Base-by-base conservation (phyloP, 2,113 vertebrate species). In the Laterallus jamaicensis region DNA sequence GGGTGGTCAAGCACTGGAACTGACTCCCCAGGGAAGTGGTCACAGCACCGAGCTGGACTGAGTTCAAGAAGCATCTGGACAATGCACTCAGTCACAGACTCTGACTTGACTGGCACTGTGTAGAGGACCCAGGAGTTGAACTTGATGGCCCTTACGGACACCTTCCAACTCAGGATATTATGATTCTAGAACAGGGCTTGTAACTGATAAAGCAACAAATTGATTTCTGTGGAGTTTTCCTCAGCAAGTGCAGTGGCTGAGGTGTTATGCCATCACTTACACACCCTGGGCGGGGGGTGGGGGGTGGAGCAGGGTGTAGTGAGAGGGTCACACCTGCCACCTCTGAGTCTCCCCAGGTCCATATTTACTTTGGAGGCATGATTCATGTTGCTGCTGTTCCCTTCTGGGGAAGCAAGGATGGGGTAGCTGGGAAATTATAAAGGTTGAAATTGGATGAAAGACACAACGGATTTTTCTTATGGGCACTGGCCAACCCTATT, bases 271-370 rank as follows among this genome's bases (percentile, higher is more conserved):
- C 26, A 15, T 12, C 26, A 20, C 17, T 6, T 12, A 44, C 10
- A 15, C 16, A 31, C 11, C 20, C 21, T 37, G 40, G 31, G 49
- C 76, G 11, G 0, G 0, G 5, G 31, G 35, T 35, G 35, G 35
- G 35, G 35, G 35, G 35, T 35, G 5, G 12, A 74, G 47, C 12
- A 29, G 67, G 32, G 17, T 39, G 6, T 14, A 37, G 50, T 9
- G 52, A 70, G 60, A 32, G 37, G 25, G 21, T 69, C n/a, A n/a
- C 24, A 31, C 5, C 4, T 11, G 5, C 24, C n/a, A 37, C 15
- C 47, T 49, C 32, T 12, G 8, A 29, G 31, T 31, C 44, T 74
- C 15, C 29, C 21, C 15, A 8, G 9, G 15, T n/a, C 26, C 54
- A 22, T 16, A 26, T 77, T 86, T 80, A 9, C 24, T 78, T 37